These are phyloP conservation scores for Drosophila cognata DNA, from an alignment of 2,888 invertebrate species.

Conservation along the genomic window DNA sequence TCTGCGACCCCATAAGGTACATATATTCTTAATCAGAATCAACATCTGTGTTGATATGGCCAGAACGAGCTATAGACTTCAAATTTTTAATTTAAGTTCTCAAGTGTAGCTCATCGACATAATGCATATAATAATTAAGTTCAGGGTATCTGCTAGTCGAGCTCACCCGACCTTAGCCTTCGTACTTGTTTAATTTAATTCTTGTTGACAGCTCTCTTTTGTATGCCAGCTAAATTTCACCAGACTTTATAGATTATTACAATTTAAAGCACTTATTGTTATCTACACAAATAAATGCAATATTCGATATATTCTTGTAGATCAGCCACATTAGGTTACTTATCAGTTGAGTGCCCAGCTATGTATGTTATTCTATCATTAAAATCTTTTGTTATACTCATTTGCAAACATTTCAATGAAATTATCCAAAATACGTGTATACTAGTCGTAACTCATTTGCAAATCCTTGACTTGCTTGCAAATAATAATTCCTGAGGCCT, in stretches of 20 bases:
- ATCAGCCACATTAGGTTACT: neutral
- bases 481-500: slow-evolving; percentile 30
- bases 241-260: neutral
- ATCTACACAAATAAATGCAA: neutral
- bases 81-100: neutral
- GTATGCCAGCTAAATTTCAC: neutral
- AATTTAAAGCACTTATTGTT: neutral
- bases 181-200: neutral
- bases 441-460: slow-evolving; percentile 35
- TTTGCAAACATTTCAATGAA: neutral
- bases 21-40: neutral
- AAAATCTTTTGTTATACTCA: neutral
- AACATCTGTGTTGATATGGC: no score
- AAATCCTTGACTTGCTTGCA: slow-evolving; percentile 51
- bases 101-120: neutral
- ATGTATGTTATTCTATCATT: neutral
- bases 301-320: neutral
- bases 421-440: slow-evolving; percentile 8
- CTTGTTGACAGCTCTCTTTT: neutral
- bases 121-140: neutral
- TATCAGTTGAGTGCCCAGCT: neutral
- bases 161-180: neutral
- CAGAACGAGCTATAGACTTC: neutral
- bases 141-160: neutral
- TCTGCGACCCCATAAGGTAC: neutral